Percentiles rank a stretch among this genome's conserved stretches.
These are phyloP conservation scores for Varanus salvator DNA, from an alignment of 2,113 vertebrate species.

Conservation along the genomic window DNA sequence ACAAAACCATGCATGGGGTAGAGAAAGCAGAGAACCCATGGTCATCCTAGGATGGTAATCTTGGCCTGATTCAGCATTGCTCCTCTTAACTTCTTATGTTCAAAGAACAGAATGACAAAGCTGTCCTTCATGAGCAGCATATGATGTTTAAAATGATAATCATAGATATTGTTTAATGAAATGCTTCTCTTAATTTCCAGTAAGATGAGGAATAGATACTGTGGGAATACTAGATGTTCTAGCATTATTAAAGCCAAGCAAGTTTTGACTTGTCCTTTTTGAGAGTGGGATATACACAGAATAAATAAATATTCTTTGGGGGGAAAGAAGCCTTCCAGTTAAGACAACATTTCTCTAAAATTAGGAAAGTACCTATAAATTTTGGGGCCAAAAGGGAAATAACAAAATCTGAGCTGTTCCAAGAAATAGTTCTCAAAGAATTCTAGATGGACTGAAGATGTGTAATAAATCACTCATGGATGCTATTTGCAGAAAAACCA, in stretches of 20 bases:
- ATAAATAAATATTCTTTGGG: not conserved
- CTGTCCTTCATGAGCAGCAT: not conserved
- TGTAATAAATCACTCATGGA: constrained; percentile 23
- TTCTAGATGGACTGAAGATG: not conserved
- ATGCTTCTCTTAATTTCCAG: constrained; percentile 43
- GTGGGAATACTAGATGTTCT: not conserved
- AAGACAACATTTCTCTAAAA: constrained; percentile 37
- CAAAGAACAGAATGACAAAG: constrained; percentile 47
- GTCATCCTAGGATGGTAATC: too few relatives aligned
- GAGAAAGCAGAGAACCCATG: too few relatives aligned
- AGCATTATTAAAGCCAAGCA: not conserved
- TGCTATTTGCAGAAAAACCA: not conserved
- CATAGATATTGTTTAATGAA: constrained; percentile 15
- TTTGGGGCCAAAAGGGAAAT: constrained; percentile 43
- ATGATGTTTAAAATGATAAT: constrained; percentile 31
- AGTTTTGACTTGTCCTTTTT: not conserved
- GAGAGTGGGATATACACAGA: not conserved
- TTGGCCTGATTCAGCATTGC: too few relatives aligned
- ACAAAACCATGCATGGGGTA: too few relatives aligned
- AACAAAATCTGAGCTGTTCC: constrained; percentile 49
- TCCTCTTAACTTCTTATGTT: too few relatives aligned
- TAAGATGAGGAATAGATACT: constrained; percentile 10
- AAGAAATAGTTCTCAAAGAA: constrained; percentile 47
- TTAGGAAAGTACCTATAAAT: constrained; percentile 65
- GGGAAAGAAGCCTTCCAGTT: not conserved